phyloP scores from a whole-genome alignment of 2,113 vertebrate species.

The Sceloporus tristichus region DNA sequence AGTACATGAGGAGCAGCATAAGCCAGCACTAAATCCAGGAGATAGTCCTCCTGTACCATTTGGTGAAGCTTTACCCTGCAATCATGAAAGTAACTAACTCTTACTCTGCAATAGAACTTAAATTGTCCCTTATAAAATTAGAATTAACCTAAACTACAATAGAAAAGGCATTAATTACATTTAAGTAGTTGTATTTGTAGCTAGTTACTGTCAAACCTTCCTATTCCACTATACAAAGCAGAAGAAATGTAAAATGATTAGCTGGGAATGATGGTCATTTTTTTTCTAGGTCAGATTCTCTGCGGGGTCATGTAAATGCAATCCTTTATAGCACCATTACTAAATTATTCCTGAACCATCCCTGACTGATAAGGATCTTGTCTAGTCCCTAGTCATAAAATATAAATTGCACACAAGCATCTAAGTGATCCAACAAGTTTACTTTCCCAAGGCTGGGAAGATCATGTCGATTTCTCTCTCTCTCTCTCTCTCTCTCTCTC shows the following conservation, averaged over 20 bases:
- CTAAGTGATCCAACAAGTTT: constrained; percentile 45
- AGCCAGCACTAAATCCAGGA: not conserved
- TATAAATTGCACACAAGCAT: constrained; percentile 34
- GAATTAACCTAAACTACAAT: not conserved
- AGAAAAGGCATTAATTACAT: not conserved
- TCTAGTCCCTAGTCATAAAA: constrained; percentile 31
- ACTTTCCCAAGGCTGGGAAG: constrained; percentile 28
- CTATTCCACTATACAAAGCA: not conserved
- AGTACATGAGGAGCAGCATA: not conserved
- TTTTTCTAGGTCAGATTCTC: not conserved
- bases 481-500: not conserved
- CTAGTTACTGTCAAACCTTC: not conserved
- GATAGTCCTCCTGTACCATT: not conserved
- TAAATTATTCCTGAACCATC: constrained; percentile 19
- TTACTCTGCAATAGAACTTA: not conserved
- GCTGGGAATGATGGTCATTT: not conserved
- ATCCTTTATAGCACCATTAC: constrained; percentile 26
- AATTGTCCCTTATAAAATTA: not conserved
- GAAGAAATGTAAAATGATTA: not conserved
- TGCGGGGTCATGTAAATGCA: not conserved
- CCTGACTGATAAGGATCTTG: constrained; percentile 31
- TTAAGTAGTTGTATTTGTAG: not conserved
- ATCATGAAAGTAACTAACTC: not conserved
- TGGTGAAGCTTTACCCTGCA: not conserved
- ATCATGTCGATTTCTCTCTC: not conserved